Evolutionary conservation across 2,888 invertebrate genomes (phyloP).

Genomic region (Sceliomorpha sp.): DNA sequence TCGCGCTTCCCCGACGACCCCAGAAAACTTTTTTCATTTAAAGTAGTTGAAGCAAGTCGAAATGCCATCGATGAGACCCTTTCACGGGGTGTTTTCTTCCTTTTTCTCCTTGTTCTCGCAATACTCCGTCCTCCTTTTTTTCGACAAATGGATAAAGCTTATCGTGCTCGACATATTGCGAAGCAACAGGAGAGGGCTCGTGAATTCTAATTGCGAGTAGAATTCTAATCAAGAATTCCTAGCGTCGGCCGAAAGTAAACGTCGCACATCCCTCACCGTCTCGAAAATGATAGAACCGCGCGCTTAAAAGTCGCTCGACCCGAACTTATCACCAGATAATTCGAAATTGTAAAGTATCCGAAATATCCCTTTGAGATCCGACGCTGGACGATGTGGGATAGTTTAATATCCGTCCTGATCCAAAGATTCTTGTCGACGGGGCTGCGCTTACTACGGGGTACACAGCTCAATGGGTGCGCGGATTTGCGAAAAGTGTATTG

Average conservation of each 20-base stretch:
- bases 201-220: too few species aligned
- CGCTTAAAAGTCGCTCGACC: neutral
- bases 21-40: constrained; percentile 53
- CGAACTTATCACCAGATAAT: neutral
- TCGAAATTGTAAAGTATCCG: neutral
- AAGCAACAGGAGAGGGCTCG: neutral
- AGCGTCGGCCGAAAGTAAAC: too few species aligned
- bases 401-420: constrained; percentile 9
- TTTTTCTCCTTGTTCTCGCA: constrained; percentile 2
- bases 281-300: too few species aligned
- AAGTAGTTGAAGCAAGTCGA: constrained; percentile 45
- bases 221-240: too few species aligned
- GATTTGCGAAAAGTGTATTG: constrained; percentile 71
- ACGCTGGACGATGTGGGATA: neutral
- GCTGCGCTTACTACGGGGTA: constrained; percentile 24
- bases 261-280: too few species aligned
- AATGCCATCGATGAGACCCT: constrained; percentile 36
- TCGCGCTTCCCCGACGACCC: constrained; percentile 23
- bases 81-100: neutral
- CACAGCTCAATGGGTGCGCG: constrained; percentile 43
- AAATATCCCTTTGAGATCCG: neutral
- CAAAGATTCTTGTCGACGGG: constrained; percentile 13
- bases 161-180: neutral
- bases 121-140: constrained; percentile 9
- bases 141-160: neutral